Base-by-base conservation (phyloP, 2,113 vertebrate species). In the Tinamus guttatus region DNA sequence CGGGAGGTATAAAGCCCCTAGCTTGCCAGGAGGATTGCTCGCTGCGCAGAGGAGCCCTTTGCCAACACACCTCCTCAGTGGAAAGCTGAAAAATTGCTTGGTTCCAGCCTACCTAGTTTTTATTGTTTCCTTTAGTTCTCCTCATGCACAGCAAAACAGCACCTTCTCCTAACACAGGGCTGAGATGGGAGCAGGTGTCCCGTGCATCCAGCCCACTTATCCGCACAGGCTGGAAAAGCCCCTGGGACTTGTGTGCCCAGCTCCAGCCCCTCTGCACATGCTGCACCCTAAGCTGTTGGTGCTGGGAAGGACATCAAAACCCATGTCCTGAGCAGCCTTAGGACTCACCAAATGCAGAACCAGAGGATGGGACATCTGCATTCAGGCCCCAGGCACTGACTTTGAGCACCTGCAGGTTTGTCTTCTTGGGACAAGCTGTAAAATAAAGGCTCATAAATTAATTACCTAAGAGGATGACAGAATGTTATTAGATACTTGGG, bases 91-190 rank as follows among this genome's bases (percentile, higher is more conserved):
- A 96, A 93, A 80, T 74, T 56, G 63, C 63, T 87, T 27, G 0
- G 75, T 95, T 93, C 87, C 95, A 91, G 71, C 71, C 82, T 93
- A 85, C 91, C 94, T 93, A 90, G 38, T 90, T 92, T 81, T 94
- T 90, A 96, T 95, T 94, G 85, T 96, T 95, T 79, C 89, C 84
- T 89, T 87, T 82, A 82, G 70, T 43, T 88, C 85, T 70, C 69
- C 85, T 81, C 56, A 73, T 85, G 64, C 5, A 1, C 1, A 5
- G 92, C 70, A 76, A 89, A 91, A 80, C 69, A 89, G 27, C 62
- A 80, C 71, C 85, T 94, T 81, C 51, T 78, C 41, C 32, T 38
- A 85, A 34, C 43, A 71, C 65, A 47, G 11, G 80, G 28, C 28
- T 36, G 58, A 71, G 38, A 63, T 56, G 81, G 70, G 59, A 85